These are phyloP conservation scores for Dendroctonus ponderosae DNA, from an alignment of 1,140 invertebrate genomes.

Conservation along the genomic window DNA sequence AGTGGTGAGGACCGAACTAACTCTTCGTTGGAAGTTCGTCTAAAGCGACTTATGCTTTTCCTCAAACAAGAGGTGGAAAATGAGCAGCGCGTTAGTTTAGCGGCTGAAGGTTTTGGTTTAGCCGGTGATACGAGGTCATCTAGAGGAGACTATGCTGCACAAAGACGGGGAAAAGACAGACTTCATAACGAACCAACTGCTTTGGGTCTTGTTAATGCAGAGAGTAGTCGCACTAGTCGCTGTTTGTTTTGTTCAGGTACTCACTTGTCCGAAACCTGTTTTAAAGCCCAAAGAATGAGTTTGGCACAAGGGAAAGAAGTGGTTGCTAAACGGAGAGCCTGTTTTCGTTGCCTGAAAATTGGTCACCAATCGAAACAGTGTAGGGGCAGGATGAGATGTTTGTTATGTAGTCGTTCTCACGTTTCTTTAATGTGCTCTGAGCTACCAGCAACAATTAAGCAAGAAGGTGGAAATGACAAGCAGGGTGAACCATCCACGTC, in stretches of 20 bases:
- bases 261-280: not conserved
- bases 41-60: slow-evolving; percentile 7
- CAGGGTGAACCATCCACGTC: too few species aligned
- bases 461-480: not conserved
- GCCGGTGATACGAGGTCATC: not conserved
- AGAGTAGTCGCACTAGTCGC: not conserved
- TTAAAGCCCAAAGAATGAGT: slow-evolving; percentile 5
- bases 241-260: not conserved
- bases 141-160: slow-evolving; percentile 6
- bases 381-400: slow-evolving; percentile 2
- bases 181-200: not conserved
- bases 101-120: slow-evolving; percentile 10
- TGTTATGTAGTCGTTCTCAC: not conserved
- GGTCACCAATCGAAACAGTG: not conserved
- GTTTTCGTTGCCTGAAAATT: not conserved
- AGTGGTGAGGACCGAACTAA: not conserved
- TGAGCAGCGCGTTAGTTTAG: slow-evolving; percentile 7
- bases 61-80: slow-evolving; percentile 14
- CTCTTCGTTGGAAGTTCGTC: slow-evolving; percentile 1
- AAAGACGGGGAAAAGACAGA: not conserved
- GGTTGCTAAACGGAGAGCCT: not conserved
- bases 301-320: not conserved
- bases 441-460: not conserved
- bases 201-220: not conserved
- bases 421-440: not conserved